Evolutionary conservation across 1,140 invertebrate species (phyloP).

Genomic region (Drosophila kepulauana): DNA sequence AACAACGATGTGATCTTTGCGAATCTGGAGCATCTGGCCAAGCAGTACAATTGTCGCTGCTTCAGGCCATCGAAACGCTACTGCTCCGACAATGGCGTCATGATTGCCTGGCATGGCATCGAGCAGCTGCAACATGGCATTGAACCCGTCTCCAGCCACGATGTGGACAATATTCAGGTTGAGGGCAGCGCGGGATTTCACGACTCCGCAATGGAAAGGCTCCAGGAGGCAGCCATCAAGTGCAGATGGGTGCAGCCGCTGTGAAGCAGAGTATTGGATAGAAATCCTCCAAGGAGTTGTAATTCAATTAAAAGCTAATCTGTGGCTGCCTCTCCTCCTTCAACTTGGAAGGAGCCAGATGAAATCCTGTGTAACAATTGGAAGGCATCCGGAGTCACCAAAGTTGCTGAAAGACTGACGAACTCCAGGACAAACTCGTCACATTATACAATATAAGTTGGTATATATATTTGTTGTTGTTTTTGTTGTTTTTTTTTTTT

Average conservation of each 20-base stretch:
- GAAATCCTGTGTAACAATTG: too few species aligned
- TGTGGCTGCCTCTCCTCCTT: too few species aligned
- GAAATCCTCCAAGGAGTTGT: too few species aligned
- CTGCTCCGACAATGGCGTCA: slow-evolving; percentile 99
- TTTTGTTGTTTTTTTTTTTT: slow-evolving; percentile 45
- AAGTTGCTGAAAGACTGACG: too few species aligned
- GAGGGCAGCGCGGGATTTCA: slow-evolving; percentile 86
- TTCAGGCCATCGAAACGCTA: slow-evolving; percentile 92
- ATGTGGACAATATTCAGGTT: slow-evolving; percentile 86
- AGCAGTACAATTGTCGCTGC: slow-evolving; percentile 88
- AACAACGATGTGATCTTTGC: slow-evolving; percentile 94
- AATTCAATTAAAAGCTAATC: too few species aligned
- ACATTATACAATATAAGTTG: background rate
- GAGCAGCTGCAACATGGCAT: slow-evolving; percentile 88
- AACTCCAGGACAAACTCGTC: background rate
- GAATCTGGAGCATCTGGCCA: slow-evolving; percentile 89
- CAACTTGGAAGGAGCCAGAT: too few species aligned
- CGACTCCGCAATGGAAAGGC: slow-evolving; percentile 86
- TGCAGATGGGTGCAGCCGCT: slow-evolving; percentile 86
- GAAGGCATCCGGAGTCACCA: too few species aligned
- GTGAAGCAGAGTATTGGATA: background rate
- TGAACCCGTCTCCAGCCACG: too few species aligned
- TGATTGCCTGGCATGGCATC: slow-evolving; percentile 99
- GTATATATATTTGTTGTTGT: slow-evolving; percentile 18
- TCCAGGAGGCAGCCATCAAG: slow-evolving; percentile 86